A percentile compares a stretch with the other conserved stretches of the same genome.
phyloP scores from a whole-genome alignment of 2,113 vertebrate genomes.

The Scortum barcoo region DNA sequence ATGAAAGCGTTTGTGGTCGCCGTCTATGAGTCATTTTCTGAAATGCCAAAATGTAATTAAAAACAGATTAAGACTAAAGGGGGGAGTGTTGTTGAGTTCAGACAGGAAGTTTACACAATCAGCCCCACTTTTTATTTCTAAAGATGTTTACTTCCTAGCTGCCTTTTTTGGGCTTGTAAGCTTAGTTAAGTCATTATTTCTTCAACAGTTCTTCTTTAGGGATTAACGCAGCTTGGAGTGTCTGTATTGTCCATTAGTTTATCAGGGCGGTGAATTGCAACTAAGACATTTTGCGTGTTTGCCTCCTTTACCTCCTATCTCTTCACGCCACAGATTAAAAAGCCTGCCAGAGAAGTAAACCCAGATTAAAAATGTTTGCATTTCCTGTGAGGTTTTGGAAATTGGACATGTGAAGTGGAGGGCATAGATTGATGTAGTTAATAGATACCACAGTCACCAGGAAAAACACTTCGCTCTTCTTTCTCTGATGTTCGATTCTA shows the following conservation, averaged over 20 bases:
- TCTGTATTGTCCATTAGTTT: slow-evolving; percentile 22
- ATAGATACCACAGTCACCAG: background rate
- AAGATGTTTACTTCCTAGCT: background rate
- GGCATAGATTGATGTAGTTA: too few species aligned
- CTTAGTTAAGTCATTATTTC: background rate
- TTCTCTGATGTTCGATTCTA: background rate
- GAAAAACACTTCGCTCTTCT: too few species aligned
- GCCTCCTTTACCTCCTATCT: background rate
- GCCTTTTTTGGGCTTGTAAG: slow-evolving; percentile 17
- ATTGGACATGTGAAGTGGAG: too few species aligned
- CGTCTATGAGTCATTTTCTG: slow-evolving; percentile 23
- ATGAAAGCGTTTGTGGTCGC: background rate
- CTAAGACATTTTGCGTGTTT: background rate
- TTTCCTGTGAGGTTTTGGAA: background rate
- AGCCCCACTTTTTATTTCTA: background rate
- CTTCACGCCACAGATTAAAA: background rate
- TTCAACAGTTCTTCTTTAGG: background rate
- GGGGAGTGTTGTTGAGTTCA: background rate
- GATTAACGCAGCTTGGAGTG: slow-evolving; percentile 8
- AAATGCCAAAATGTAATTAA: slow-evolving; percentile 21
- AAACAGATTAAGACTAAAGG: slow-evolving; percentile 3
- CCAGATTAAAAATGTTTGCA: background rate
- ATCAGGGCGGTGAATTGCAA: slow-evolving; percentile 23
- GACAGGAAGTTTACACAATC: background rate
- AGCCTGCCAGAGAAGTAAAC: background rate